Evolutionary conservation across 1,140 invertebrate genomes (phyloP), one percentile per base, ranked within the genome.

Genomic region (Delia radicum): DNA sequence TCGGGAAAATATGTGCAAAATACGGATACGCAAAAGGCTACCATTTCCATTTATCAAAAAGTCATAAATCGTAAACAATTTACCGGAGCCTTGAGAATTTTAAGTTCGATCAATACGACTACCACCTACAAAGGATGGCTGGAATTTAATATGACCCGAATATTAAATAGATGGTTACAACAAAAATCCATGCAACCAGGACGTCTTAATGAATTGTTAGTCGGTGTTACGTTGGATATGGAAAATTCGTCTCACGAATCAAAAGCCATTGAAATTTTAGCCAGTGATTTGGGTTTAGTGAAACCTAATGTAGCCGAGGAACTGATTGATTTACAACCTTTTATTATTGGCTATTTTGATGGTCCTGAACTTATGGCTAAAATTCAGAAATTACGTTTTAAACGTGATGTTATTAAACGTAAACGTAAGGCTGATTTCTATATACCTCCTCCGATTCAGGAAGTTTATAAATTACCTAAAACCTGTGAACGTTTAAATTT

Each of bases 401-500:
- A 83, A 67, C 81, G 83, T 5, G 82, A 84, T 10, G 63, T 84
- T 18, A 77, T 80, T 7, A 83, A 79, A 48, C 79, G 79, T 0
- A 79, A 79, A 12, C 71, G 72, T n/a, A 73, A 26, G 65, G 72
- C 26, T n/a, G 28, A 13, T 63, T 55, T 21, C 33, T 18, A 24
- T 37, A 63, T 15, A 37, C 46, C 29, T 1, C 5, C 33, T 7
- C 69, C 48, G 0, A 46, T 76, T 2, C 48, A 62, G 1, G 79
- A 81, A 27, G 61, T 77, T 0, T 81, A 81, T 62, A 76, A 79
- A 27, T 76, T 77, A 10, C 81, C 84, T 6, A 83, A 83, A 24
- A 71, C 80, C 1, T 85, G 84, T 61, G 81, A 84, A 46, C 81
- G 82, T n/a, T 79, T 84, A 13, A 85, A 84, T 33, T 85, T 85